Conservation (phyloP, 1,140 invertebrate species). For the Cydia amplana region DNA sequence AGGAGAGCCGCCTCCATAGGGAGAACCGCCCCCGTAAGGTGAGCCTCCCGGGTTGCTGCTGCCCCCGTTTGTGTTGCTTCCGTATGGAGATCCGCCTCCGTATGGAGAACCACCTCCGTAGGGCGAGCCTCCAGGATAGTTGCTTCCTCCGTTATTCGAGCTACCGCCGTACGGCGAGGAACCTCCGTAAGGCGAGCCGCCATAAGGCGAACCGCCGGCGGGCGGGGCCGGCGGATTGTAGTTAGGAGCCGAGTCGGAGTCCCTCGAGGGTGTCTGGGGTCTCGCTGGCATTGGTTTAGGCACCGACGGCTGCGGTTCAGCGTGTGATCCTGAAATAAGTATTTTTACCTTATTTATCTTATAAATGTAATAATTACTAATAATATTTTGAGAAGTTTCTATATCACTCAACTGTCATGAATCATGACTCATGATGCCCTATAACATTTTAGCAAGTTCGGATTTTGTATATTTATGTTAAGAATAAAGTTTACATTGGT, state of each 20-base stretch:
- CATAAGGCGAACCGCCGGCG: constrained; percentile 45
- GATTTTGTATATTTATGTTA: too few relatives aligned
- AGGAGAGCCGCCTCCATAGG: constrained; percentile 45
- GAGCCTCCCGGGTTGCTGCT: constrained; percentile 34
- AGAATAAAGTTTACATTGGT: too few relatives aligned
- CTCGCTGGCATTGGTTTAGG: constrained; percentile 55
- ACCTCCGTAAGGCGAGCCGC: constrained; percentile 47
- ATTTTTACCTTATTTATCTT: not conserved
- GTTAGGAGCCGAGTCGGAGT: constrained; percentile 62
- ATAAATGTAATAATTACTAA: not conserved
- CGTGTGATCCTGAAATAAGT: constrained; percentile 61
- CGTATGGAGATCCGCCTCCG: constrained; percentile 44
- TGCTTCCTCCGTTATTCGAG: too few relatives aligned
- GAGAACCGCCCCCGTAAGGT: constrained; percentile 46
- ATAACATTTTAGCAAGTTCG: too few relatives aligned
- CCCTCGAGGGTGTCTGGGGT: constrained; percentile 52
- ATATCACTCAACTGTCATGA: too few relatives aligned
- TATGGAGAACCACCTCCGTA: constrained; percentile 47
- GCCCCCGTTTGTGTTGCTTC: constrained; percentile 38
- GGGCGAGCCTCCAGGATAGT: constrained; percentile 39
- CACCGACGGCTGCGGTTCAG: constrained; percentile 57
- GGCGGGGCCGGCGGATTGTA: constrained; percentile 72
- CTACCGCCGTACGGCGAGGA: constrained; percentile 42
- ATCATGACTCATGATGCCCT: too few relatives aligned
- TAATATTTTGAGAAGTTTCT: too few relatives aligned